Evolutionary conservation across 2,797 vertebrate species (phyloP), one percentile per base, ranked within the genome.

Genomic region (Gadopsis marmoratus): DNA sequence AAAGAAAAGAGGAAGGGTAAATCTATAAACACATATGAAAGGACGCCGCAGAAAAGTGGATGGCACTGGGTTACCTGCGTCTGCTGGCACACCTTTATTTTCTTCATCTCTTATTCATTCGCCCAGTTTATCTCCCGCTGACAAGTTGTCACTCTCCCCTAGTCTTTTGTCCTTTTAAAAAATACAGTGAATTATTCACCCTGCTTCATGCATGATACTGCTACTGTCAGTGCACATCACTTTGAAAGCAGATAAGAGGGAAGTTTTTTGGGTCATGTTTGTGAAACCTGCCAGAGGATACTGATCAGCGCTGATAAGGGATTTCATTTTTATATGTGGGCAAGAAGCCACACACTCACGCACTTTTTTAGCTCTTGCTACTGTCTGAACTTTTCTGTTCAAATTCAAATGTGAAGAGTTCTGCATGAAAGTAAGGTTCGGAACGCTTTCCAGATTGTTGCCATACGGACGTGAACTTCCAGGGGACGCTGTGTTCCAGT

Each of bases 81-180:
- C 84, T 90, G 81, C 85, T 71, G 76, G 76, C 72, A 72, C 84
- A 63, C 84, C 86, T 88, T 86, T 74, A 74, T 78, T 86, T 77
- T 83, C 81, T 84, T 82, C 88, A 86, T 90, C 75, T 92, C 78
- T 93, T 89, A 90, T 93, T 91, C 82, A 86, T 91, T 81, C 65
- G 54, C 39, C 55, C 64, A 74, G 83, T 93, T 93, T 89, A 93
- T 94, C 93, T 91, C 55, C 58, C 16, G 58, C 88, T 95, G 94
- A 94, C 93, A 92, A 94, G 88, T 92, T 94, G 91, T 93, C 93
- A 93, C 85, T 91, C 90, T 89, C 78, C 73, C 73, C 50, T 61
- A 76, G 84, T 90, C 88, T 92, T 94, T 95, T 94, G 93, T 94
- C 91, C 91, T 90, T 94, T 89, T 82, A 73, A 89, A 91, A 94